Conservation (phyloP, 2,113 vertebrate genomes). For the Microtus oregoni region DNA sequence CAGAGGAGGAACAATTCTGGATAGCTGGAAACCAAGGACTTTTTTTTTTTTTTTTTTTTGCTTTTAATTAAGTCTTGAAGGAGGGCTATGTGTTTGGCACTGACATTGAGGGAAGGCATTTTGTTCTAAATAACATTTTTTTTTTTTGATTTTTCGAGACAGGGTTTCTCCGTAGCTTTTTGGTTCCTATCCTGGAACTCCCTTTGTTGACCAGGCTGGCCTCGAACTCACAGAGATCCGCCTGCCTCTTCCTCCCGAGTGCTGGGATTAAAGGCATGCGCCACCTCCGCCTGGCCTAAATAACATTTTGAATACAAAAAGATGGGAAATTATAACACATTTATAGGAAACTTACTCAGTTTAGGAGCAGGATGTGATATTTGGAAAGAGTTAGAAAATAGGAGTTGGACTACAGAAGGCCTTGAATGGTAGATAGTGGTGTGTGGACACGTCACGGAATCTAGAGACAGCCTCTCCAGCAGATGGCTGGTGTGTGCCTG, state of each 20-base stretch:
- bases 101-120: not conserved
- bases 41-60: not conserved
- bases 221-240: too few relatives aligned
- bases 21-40: not conserved
- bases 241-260: too few relatives aligned
- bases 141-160: too few relatives aligned
- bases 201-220: too few relatives aligned
- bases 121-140: not conserved
- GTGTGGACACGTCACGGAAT: not conserved
- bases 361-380: not conserved
- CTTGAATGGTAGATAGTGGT: not conserved
- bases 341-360: not conserved
- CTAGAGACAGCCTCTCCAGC: not conserved
- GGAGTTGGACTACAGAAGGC: not conserved
- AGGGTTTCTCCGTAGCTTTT: too few relatives aligned
- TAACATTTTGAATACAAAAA: not conserved
- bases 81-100: not conserved
- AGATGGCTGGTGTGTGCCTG: accelerated
- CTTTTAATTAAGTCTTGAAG: conserved; percentile 5
- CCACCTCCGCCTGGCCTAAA: not conserved
- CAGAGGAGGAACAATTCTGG: not conserved
- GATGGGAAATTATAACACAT: not conserved
- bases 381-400: not conserved
- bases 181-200: too few relatives aligned
- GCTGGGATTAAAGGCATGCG: too few relatives aligned